Conservation (phyloP, 2,797 vertebrate genomes). For the Erpetoichthys calabaricus region DNA sequence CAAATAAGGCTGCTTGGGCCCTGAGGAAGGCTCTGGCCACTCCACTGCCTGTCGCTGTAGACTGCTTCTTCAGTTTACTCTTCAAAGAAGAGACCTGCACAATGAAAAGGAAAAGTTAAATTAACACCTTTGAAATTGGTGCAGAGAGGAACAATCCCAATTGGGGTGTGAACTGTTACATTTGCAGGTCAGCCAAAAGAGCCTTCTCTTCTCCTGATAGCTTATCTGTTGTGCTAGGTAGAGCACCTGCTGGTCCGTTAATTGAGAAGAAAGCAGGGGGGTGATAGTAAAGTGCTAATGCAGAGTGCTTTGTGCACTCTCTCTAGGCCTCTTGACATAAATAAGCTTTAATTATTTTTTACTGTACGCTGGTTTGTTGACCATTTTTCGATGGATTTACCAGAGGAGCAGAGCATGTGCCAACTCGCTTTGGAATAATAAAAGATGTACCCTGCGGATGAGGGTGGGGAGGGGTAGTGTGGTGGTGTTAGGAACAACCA, state of each 20-base stretch:
- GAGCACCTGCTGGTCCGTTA: slow-evolving; percentile 90
- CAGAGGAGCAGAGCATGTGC: slow-evolving; percentile 35
- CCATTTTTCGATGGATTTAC: slow-evolving; percentile 35
- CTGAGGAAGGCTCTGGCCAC: slow-evolving; percentile 82
- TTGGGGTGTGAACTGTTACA: slow-evolving; percentile 78
- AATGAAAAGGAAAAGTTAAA: slow-evolving; percentile 56
- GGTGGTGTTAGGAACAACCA: slow-evolving; percentile 1
- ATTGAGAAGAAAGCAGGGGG: slow-evolving; percentile 67
- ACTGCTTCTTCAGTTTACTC: slow-evolving; percentile 96
- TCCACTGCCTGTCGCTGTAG: slow-evolving; percentile 81
- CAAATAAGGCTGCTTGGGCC: slow-evolving; percentile 83
- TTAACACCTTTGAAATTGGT: slow-evolving; percentile 94
- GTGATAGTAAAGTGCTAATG: slow-evolving; percentile 43
- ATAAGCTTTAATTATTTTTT: slow-evolving; percentile 74
- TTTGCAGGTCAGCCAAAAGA: slow-evolving; percentile 75
- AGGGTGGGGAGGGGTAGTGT: slow-evolving; percentile 21
- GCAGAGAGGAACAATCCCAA: slow-evolving; percentile 63
- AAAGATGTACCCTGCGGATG: slow-evolving; percentile 40
- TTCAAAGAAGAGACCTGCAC: slow-evolving; percentile 83
- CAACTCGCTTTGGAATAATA: slow-evolving; percentile 50
- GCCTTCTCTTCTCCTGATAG: slow-evolving; percentile 54
- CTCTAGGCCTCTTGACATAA: slow-evolving; percentile 69
- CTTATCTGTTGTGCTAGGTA: slow-evolving; percentile 63
- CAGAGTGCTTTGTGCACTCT: slow-evolving; percentile 52
- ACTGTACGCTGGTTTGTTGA: slow-evolving; percentile 38